phyloP scores from a whole-genome alignment of 2,797 vertebrate genomes.

The Esox masquinongy region DNA sequence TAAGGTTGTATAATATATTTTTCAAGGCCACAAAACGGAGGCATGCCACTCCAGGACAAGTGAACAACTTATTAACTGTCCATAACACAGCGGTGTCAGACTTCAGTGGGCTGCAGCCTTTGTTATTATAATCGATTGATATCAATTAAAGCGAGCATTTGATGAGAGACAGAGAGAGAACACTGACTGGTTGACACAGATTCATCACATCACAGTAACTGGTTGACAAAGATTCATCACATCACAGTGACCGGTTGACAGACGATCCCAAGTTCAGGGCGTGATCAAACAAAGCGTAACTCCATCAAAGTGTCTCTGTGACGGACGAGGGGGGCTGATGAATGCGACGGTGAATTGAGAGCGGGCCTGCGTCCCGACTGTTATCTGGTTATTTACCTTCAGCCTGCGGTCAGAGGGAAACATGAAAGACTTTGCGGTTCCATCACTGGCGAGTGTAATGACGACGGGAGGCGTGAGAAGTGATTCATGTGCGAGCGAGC shows the following conservation, averaged over 20 bases:
- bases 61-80: conserved; percentile 4
- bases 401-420: conserved; percentile 41
- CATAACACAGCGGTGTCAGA: conserved; percentile 17
- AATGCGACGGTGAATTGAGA: background rate
- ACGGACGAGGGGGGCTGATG: background rate
- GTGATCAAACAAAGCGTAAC: background rate
- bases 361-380: background rate
- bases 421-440: conserved; percentile 37
- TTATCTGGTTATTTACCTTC: conserved; percentile 42
- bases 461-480: conserved; percentile 58
- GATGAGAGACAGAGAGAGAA: background rate
- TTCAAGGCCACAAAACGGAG: conserved; percentile 28
- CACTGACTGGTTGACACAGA: conserved; percentile 11
- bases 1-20: conserved; percentile 10
- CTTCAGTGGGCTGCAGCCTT: conserved; percentile 7
- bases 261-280: background rate
- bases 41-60: conserved; percentile 15
- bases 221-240: conserved; percentile 3
- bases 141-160: background rate
- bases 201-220: background rate
- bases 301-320: background rate
- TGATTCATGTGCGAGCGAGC: conserved; percentile 56
- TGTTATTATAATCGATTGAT: conserved; percentile 22
- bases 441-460: conserved; percentile 51
- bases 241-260: background rate